Evolutionary conservation across 2,113 vertebrate species (phyloP), one percentile per base, ranked within the genome.

Genomic region (Stercorarius parasiticus): DNA sequence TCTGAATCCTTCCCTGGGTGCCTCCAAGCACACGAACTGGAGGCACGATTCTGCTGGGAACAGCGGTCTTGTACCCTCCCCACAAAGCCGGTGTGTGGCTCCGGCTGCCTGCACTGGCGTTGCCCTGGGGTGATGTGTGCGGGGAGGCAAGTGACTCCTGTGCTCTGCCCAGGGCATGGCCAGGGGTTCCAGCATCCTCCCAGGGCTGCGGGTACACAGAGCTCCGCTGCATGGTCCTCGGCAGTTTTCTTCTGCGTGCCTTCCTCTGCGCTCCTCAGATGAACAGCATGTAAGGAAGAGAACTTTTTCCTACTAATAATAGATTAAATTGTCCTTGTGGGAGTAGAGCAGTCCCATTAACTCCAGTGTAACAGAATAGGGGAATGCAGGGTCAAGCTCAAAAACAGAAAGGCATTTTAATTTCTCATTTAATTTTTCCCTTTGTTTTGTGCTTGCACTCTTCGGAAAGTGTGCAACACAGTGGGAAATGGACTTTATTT

Each of bases 191-290:
- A 2, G 40, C 30, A 4, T 22, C 0, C 0, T 17, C 14, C 56
- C 0, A 0, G 8, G 13, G 26, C 70, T 43, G 42, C 0, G 0
- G 26, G 36, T 29, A 5, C 52, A 8, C 25, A 2, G 1, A 42
- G 25, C 23, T 34, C 15, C 1, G 1, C 15, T 4, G 1, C 15
- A 26, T 0, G 0, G 6, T 32, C 53, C 15, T 47, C 5, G 2
- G 62, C 70, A 62, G 38, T 1, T 70, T 29, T 62, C 38, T n/a
- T 52, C 34, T 50, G 26, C 2, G 1, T 38, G 25, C 29, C 32
- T 70, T 47, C 67, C 42, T 78, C 86, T 64, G 42, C 34, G 1
- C 61, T 92, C 59, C 65, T 89, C 36, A 16, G 43, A 71, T 52
- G 67, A 92, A 27, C 40, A 43, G 49, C 32, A 1, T 30, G 43